Percentiles rank a stretch among this genome's conserved stretches.
Evolutionary conservation across 2,113 vertebrate genomes (phyloP).

Genomic region (Forbesichthys papilliferus): DNA sequence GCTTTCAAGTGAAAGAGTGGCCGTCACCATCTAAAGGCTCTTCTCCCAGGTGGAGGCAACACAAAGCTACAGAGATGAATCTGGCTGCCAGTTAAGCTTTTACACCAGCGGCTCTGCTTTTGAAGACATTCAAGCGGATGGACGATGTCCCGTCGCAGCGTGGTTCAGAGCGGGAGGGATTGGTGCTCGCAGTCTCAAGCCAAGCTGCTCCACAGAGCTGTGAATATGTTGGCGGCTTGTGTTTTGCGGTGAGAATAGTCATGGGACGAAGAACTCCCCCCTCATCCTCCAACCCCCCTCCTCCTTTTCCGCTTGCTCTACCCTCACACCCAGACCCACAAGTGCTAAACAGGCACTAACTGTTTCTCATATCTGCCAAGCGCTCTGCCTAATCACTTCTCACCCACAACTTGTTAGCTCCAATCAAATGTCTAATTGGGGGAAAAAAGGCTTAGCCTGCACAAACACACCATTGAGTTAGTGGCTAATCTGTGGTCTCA

Average conservation of each 20-base stretch:
- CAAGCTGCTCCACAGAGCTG: slow-evolving; percentile 68
- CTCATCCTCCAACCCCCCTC: neutral
- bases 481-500: slow-evolving; percentile 38
- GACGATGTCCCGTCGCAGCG: slow-evolving; percentile 67
- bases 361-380: slow-evolving; percentile 65
- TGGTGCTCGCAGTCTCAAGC: slow-evolving; percentile 59
- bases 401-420: slow-evolving; percentile 69
- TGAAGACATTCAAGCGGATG: slow-evolving; percentile 66
- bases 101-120: slow-evolving; percentile 69
- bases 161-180: slow-evolving; percentile 65
- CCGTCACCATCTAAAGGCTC: slow-evolving; percentile 68
- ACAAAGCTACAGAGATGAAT: slow-evolving; percentile 65
- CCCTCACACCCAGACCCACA: slow-evolving; percentile 62
- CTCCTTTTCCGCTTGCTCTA: slow-evolving; percentile 7
- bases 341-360: slow-evolving; percentile 67
- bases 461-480: slow-evolving; percentile 54
- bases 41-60: slow-evolving; percentile 72
- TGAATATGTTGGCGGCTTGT: slow-evolving; percentile 61
- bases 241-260: slow-evolving; percentile 47
- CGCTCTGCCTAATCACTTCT: slow-evolving; percentile 68
- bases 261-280: slow-evolving; percentile 13
- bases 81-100: slow-evolving; percentile 69
- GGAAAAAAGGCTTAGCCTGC: slow-evolving; percentile 40
- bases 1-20: slow-evolving; percentile 64
- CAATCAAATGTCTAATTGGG: slow-evolving; percentile 64